A percentile compares a stretch with the other conserved stretches of the same genome.
Evolutionary conservation across 1,140 invertebrate genomes (phyloP).

Genomic region (Drosophila pallidifrons): DNA sequence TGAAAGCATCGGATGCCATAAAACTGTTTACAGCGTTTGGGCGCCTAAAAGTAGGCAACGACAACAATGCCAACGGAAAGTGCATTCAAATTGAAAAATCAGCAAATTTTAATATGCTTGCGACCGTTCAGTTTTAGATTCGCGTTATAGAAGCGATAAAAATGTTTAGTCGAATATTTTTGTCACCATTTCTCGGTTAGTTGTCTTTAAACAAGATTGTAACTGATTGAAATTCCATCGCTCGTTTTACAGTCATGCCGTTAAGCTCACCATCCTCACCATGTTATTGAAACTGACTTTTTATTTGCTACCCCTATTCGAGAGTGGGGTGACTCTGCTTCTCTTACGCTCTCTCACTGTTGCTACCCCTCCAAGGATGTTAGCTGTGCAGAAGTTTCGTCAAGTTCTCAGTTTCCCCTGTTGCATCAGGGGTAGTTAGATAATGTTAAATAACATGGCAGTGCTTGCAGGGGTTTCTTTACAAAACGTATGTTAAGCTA

Average conservation of each 20-base stretch:
- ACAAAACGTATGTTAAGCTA: constrained; percentile 1
- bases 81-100: constrained; percentile 10
- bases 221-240: constrained; percentile 41
- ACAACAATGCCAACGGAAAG: background rate
- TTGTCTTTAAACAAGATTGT: constrained; percentile 6
- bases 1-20: constrained; percentile 49
- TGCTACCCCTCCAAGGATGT: constrained; percentile 34
- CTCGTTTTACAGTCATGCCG: constrained; percentile 16
- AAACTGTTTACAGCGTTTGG: constrained; percentile 48
- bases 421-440: constrained; percentile 62
- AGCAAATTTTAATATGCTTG: constrained; percentile 4
- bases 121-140: background rate
- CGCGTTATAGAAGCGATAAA: background rate
- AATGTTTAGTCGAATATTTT: background rate
- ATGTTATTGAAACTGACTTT: constrained; percentile 37
- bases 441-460: constrained; percentile 49
- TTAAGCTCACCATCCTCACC: constrained; percentile 3
- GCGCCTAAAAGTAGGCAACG: constrained; percentile 25
- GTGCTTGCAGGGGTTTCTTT: background rate
- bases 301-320: constrained; percentile 19
- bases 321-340: constrained; percentile 7
- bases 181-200: background rate
- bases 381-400: constrained; percentile 62
- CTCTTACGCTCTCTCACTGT: constrained; percentile 22
- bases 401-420: constrained; percentile 53